A percentile compares a stretch with the other conserved stretches of the same genome.
Conservation (phyloP, 2,888 invertebrate genomes). For the Tortrix viridana region DNA sequence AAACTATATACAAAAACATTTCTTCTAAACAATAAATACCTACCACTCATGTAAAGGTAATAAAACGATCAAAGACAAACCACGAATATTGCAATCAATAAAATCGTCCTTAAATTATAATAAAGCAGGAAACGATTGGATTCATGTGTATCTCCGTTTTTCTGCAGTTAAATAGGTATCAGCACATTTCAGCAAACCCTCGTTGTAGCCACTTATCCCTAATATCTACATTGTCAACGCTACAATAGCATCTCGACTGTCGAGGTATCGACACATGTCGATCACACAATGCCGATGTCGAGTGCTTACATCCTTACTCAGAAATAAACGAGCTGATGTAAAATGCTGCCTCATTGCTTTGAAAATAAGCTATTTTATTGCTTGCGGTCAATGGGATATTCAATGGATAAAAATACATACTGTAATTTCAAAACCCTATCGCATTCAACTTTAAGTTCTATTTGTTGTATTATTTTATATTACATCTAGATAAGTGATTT, state of each 20-base stretch:
- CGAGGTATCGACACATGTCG: slow-evolving; percentile 77
- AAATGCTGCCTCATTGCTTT: slow-evolving; percentile 20
- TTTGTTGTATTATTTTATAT: slow-evolving; percentile 42
- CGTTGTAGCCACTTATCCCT: slow-evolving; percentile 35
- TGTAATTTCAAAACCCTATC: slow-evolving; percentile 2
- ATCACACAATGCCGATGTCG: slow-evolving; percentile 62
- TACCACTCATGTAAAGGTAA: no score
- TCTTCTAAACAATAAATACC: no score
- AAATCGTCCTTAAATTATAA: neutral
- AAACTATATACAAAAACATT: no score
- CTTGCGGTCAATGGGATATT: slow-evolving; percentile 41
- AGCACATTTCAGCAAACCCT: slow-evolving; percentile 33
- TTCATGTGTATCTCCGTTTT: slow-evolving; percentile 22
- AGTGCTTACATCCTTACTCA: slow-evolving; percentile 62
- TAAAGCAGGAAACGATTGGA: slow-evolving; percentile 19
- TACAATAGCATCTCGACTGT: slow-evolving; percentile 49
- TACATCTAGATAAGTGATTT: slow-evolving; percentile 48
- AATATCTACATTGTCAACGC: slow-evolving; percentile 41
- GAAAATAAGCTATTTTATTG: slow-evolving; percentile 32
- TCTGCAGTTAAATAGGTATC: slow-evolving; percentile 29
- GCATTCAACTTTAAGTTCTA: slow-evolving; percentile 43
- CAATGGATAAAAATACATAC: slow-evolving; percentile 6
- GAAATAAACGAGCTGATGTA: neutral
- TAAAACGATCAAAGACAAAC: neutral
- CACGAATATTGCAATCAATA: neutral